phyloP scores from a whole-genome alignment of 2,113 vertebrate species.

The Myotis lucifugus region DNA sequence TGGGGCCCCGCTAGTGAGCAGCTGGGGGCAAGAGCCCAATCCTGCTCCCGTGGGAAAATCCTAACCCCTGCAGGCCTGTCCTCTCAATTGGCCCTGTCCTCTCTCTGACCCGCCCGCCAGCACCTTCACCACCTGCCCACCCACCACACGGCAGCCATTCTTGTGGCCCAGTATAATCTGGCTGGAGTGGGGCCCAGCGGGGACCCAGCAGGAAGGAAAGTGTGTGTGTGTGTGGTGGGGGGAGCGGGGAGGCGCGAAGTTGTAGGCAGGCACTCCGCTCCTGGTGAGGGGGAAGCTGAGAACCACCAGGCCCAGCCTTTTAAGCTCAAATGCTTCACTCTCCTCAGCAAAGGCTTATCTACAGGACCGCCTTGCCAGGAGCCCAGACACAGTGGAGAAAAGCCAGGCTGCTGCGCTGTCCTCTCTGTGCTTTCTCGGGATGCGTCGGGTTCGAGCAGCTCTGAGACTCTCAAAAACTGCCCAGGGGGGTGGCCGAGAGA shows the following conservation, averaged over 20 bases:
- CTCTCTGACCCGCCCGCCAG: background rate
- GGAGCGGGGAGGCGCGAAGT: rapidly evolving
- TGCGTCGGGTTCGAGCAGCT: rapidly evolving
- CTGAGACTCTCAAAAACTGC: background rate
- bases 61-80: background rate
- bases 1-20: background rate
- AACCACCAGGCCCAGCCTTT: background rate
- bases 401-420: rapidly evolving
- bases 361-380: background rate
- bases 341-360: rapidly evolving
- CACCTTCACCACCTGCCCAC: background rate
- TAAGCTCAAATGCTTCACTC: background rate
- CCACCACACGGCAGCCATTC: background rate
- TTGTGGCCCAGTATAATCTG: background rate
- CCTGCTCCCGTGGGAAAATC: background rate
- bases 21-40: background rate
- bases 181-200: background rate
- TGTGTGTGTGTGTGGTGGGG: background rate
- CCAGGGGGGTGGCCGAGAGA: rapidly evolving
- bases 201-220: background rate
- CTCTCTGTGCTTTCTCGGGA: rapidly evolving
- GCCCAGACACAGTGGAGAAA: rapidly evolving
- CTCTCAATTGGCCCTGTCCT: rapidly evolving
- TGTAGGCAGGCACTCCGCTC: background rate
- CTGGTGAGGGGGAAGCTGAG: background rate